Percentiles rank a stretch among this genome's conserved stretches.
phyloP scores from a whole-genome alignment of 2,888 invertebrate genomes.

The Ditylenchus weischeri region DNA sequence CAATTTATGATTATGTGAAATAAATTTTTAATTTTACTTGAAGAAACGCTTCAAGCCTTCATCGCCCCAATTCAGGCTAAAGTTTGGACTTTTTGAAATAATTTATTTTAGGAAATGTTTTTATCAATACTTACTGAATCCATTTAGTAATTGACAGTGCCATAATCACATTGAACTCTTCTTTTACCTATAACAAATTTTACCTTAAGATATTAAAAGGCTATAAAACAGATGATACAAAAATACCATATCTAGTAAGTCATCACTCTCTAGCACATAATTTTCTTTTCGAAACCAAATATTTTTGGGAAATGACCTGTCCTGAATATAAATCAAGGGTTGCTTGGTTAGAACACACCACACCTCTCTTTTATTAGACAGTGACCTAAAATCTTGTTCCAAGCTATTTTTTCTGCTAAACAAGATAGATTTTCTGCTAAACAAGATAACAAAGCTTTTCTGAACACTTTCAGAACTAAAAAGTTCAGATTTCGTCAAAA shows the following conservation, averaged over 20 bases:
- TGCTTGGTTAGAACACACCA: too few relatives aligned
- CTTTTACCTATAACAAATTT: conserved; percentile 50
- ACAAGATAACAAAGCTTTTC: too few relatives aligned
- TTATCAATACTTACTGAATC: conserved; percentile 70
- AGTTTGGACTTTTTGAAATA: not conserved
- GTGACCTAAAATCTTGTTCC: too few relatives aligned
- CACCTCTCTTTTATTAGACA: too few relatives aligned
- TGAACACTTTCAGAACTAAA: too few relatives aligned
- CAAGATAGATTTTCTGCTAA: too few relatives aligned
- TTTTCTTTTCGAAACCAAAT: conserved; percentile 71
- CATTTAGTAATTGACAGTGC: conserved; percentile 95
- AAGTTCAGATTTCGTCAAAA: too few relatives aligned
- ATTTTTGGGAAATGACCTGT: conserved; percentile 49
- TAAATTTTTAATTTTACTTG: too few relatives aligned
- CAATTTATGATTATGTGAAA: too few relatives aligned
- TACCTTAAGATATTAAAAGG: conserved; percentile 58
- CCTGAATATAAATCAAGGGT: too few relatives aligned
- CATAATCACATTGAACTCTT: conserved; percentile 86
- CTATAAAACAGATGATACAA: not conserved
- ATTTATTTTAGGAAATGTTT: not conserved
- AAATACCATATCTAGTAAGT: conserved; percentile 72
- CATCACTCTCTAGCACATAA: conserved; percentile 85
- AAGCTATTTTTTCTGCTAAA: not conserved
- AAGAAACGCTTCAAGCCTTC: conserved; percentile 86
- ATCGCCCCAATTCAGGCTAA: conserved; percentile 83